Conservation (phyloP, 2,797 vertebrate species). For the Molossus molossus region DNA sequence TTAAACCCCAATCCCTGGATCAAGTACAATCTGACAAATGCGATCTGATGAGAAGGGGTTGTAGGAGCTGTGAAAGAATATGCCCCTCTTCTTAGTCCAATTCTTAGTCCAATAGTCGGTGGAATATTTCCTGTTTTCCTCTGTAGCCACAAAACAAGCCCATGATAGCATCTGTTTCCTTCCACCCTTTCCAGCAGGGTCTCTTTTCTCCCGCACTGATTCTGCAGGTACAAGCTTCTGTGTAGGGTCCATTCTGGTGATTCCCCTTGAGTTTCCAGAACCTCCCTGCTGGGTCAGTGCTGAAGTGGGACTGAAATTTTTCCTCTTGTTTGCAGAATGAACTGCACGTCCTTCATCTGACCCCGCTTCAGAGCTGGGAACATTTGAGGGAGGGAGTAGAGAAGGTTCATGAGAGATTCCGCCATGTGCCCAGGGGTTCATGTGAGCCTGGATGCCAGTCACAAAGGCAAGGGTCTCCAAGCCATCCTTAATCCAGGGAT, state of each 20-base stretch:
- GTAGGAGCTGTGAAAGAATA: neutral
- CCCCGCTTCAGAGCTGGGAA: conserved; percentile 14
- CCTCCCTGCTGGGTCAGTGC: neutral
- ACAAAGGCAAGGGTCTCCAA: neutral
- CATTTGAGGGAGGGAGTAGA: conserved; percentile 5
- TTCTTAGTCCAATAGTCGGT: neutral
- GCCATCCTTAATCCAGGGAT: neutral
- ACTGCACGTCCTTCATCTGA: neutral
- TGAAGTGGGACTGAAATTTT: neutral
- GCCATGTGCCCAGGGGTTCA: neutral
- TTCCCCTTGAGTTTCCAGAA: neutral
- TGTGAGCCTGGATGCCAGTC: neutral
- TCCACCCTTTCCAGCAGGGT: neutral
- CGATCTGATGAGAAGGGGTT: neutral
- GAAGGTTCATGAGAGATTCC: neutral
- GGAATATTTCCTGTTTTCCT: neutral
- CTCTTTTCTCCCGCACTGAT: neutral
- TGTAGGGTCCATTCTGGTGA: neutral
- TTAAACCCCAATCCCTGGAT: neutral
- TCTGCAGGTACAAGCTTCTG: neutral
- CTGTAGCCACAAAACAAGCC: neutral
- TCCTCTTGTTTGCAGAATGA: neutral
- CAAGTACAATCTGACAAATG: neutral
- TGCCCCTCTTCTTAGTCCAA: neutral
- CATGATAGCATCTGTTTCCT: neutral